phyloP scores from a whole-genome alignment of 30 jellyfish, hydroid and myxozoan genomes.

The Hydractinia echinata region DNA sequence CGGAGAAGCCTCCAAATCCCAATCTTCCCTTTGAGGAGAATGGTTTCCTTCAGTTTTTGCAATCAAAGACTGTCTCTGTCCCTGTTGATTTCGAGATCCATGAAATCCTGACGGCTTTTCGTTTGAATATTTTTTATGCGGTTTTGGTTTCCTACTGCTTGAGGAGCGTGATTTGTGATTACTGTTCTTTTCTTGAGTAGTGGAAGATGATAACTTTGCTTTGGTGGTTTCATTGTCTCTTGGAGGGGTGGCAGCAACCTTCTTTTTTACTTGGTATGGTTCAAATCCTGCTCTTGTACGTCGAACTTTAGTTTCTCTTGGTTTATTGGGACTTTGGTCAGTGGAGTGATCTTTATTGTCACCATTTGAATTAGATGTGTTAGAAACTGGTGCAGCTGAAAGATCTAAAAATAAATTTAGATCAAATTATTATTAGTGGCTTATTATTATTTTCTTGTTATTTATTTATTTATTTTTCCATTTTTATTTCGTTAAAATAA shows the following conservation, averaged over 20 bases:
- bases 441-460: neutral
- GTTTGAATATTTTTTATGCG: neutral
- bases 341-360: neutral
- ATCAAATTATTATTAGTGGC: neutral
- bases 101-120: neutral
- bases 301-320: constrained; percentile 28
- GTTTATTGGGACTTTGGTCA: neutral
- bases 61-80: neutral
- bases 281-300: constrained; percentile 39
- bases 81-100: neutral
- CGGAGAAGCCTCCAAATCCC: constrained; percentile 12
- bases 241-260: neutral
- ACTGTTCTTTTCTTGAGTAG: no score
- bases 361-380: neutral
- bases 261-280: constrained; percentile 41
- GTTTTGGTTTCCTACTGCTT: neutral
- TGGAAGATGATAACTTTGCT: neutral
- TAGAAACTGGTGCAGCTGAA: neutral
- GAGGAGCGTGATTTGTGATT: neutral
- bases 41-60: neutral
- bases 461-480: no score
- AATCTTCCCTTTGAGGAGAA: neutral
- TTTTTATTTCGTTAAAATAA: no score
- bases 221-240: neutral
- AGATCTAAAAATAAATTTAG: neutral